Evolutionary conservation across 2,113 vertebrate genomes (phyloP).

Genomic region (Columba livia): DNA sequence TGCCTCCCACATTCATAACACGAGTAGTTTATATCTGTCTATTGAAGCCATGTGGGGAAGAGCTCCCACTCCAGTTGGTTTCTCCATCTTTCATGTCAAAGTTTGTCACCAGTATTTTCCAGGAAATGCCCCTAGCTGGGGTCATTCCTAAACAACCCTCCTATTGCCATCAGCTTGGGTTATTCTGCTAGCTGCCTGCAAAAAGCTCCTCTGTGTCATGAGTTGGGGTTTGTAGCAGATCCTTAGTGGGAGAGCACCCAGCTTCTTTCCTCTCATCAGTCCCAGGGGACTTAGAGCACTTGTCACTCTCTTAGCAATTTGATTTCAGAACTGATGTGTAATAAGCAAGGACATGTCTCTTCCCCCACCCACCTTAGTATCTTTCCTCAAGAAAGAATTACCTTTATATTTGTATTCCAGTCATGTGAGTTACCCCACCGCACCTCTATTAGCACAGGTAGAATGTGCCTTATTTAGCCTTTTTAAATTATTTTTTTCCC

Average conservation of each 20-base stretch:
- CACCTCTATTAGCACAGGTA: not conserved
- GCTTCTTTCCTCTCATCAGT: not conserved
- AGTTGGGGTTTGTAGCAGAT: not conserved
- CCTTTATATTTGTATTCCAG: not conserved
- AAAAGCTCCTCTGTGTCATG: not conserved
- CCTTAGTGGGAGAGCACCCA: not conserved
- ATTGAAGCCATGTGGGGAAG: not conserved
- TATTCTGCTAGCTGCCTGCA: not conserved
- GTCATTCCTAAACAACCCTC: not conserved
- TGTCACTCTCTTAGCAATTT: not conserved
- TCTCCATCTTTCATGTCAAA: not conserved
- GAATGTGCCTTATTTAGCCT: not conserved
- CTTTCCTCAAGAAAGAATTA: not conserved
- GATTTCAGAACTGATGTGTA: not conserved
- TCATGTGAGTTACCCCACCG: not conserved
- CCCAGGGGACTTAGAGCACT: not conserved
- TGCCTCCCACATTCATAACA: not conserved
- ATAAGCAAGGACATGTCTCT: not conserved
- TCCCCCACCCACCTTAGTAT: not conserved
- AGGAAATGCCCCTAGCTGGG: not conserved
- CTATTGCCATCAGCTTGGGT: not conserved
- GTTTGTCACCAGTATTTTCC: not conserved
- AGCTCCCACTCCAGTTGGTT: not conserved
- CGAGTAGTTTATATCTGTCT: not conserved
- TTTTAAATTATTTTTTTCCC: not conserved